A percentile compares a stretch with the other conserved stretches of the same genome.
phyloP scores from a whole-genome alignment of 2,888 invertebrate genomes.

The Catotricha subobsoleta region DNA sequence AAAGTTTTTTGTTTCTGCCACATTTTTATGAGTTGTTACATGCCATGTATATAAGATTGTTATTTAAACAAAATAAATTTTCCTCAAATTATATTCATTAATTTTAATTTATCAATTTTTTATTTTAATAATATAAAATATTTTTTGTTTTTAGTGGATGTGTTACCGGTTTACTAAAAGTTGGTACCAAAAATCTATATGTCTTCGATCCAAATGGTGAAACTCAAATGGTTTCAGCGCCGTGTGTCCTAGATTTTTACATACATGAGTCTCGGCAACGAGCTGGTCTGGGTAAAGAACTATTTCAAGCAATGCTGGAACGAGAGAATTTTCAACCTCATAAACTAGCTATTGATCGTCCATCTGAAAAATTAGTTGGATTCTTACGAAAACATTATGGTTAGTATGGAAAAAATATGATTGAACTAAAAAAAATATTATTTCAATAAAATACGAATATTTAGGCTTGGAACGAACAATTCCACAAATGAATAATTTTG shows the following conservation, averaged over 20 bases:
- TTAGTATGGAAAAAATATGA: slow-evolving; percentile 20
- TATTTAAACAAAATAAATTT: too few relatives aligned
- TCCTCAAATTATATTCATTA: too few relatives aligned
- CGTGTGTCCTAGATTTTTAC: slow-evolving; percentile 88
- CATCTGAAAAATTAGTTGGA: slow-evolving; percentile 70
- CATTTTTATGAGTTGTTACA: too few relatives aligned
- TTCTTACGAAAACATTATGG: slow-evolving; percentile 76
- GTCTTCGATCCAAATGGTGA: slow-evolving; percentile 53
- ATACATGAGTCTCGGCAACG: slow-evolving; percentile 70
- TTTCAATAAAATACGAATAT: background rate
- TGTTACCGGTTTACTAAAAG: slow-evolving; percentile 75
- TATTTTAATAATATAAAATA: slow-evolving; percentile 4
- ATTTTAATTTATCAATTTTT: background rate
- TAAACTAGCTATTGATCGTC: slow-evolving; percentile 80
- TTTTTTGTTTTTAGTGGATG: slow-evolving; percentile 38
- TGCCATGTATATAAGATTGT: too few relatives aligned
- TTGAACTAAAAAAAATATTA: background rate
- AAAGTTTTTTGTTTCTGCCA: too few relatives aligned
- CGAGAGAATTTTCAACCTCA: slow-evolving; percentile 47
- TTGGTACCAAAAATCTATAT: slow-evolving; percentile 79
- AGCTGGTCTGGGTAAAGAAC: slow-evolving; percentile 60
- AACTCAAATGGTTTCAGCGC: slow-evolving; percentile 60
- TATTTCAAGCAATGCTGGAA: slow-evolving; percentile 76
- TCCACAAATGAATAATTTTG: slow-evolving; percentile 76
- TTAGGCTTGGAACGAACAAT: slow-evolving; percentile 34